A percentile compares a stretch with the other conserved stretches of the same genome.
phyloP scores from a whole-genome alignment of 2,888 invertebrate genomes.

The Dryobotodes eremita region DNA sequence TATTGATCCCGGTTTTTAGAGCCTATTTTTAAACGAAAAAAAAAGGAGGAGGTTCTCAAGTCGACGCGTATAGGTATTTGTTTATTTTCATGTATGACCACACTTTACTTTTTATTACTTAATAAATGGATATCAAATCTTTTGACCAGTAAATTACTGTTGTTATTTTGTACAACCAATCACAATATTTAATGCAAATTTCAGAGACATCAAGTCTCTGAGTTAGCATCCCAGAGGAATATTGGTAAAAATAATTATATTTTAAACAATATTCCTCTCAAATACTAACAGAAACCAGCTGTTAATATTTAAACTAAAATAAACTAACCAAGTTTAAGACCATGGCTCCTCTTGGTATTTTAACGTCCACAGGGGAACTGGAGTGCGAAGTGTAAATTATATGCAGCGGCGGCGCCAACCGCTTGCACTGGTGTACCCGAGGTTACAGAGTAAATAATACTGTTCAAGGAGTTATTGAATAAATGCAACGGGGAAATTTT shows the following conservation, averaged over 20 bases:
- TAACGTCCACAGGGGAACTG: constrained; percentile 33
- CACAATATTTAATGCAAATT: neutral
- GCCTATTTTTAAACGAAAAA: no score
- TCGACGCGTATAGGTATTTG: neutral
- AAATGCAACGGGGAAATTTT: constrained; percentile 25
- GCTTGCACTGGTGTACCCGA: constrained; percentile 12
- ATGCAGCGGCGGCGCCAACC: constrained; percentile 44
- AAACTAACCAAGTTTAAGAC: constrained; percentile 43
- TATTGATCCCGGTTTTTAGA: no score
- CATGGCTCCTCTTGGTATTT: constrained; percentile 40
- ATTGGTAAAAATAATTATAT: neutral
- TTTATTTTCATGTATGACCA: no score
- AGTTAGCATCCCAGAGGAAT: no score
- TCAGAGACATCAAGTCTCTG: neutral
- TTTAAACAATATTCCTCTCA: neutral
- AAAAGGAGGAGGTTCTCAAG: neutral
- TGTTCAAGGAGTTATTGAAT: constrained; percentile 32
- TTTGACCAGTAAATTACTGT: neutral
- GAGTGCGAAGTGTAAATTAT: constrained; percentile 60
- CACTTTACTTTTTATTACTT: neutral
- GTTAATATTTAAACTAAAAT: constrained; percentile 35
- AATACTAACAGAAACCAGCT: neutral
- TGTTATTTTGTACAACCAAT: neutral
- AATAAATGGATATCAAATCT: neutral
- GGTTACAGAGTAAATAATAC: constrained; percentile 44